Percentiles rank a stretch among this genome's conserved stretches.
Evolutionary conservation across 2,113 vertebrate genomes (phyloP).

Genomic region (Ammodytes marinus): DNA sequence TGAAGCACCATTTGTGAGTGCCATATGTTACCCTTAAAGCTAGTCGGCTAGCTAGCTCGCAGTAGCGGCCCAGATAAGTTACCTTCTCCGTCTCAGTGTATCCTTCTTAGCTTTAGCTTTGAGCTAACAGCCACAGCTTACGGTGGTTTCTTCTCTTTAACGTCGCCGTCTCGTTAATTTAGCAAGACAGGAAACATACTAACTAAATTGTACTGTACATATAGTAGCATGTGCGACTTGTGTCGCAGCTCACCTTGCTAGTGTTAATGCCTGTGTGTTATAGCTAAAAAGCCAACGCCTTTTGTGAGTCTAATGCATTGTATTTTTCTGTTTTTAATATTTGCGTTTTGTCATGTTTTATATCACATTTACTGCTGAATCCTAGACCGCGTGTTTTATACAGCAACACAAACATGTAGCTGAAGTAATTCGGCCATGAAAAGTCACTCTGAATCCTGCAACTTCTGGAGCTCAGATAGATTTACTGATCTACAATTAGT

Average conservation of each 20-base stretch:
- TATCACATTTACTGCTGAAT: background rate
- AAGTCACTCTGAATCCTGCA: background rate
- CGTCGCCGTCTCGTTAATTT: background rate
- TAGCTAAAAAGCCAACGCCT: conserved; percentile 55
- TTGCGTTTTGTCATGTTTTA: background rate
- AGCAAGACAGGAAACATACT: background rate
- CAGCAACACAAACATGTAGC: background rate
- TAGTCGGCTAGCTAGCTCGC: conserved; percentile 47
- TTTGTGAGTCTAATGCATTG: background rate
- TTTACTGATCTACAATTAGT: background rate
- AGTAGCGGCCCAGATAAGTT: conserved; percentile 57
- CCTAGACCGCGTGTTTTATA: background rate
- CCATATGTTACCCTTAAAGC: conserved; percentile 59
- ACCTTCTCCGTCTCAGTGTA: conserved; percentile 43
- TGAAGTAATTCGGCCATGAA: background rate
- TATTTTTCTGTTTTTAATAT: conserved; percentile 14
- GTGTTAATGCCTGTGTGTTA: background rate
- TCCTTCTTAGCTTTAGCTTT: conserved; percentile 36
- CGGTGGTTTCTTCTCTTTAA: background rate
- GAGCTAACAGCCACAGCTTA: conserved; percentile 52
- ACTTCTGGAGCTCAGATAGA: background rate
- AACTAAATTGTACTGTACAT: background rate
- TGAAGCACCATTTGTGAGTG: background rate
- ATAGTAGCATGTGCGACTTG: background rate
- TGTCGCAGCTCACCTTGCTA: conserved; percentile 17